Conservation (phyloP, 1,140 invertebrate genomes). For the Procambarus clarkii region DNA sequence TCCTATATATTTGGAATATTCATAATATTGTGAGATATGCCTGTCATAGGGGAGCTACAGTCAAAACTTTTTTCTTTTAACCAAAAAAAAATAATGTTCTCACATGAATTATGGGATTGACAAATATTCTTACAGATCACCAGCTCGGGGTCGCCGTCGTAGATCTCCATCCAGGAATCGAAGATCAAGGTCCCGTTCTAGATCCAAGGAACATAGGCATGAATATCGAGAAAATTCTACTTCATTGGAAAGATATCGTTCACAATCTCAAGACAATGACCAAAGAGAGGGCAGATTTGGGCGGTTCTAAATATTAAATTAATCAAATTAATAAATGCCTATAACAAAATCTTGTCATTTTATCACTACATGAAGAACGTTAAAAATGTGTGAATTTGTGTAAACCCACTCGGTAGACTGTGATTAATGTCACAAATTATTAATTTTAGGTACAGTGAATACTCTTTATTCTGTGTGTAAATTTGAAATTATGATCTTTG, state of each 20-base stretch:
- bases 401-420: too few relatives aligned
- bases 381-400: too few relatives aligned
- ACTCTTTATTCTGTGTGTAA: too few relatives aligned
- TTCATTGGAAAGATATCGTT: slow-evolving; percentile 20
- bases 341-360: too few relatives aligned
- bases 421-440: background rate
- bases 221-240: slow-evolving; percentile 27
- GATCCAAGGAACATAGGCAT: slow-evolving; percentile 25
- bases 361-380: too few relatives aligned
- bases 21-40: too few relatives aligned
- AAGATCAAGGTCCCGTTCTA: slow-evolving; percentile 21
- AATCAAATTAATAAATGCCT: too few relatives aligned
- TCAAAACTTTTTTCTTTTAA: too few relatives aligned
- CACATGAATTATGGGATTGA: background rate
- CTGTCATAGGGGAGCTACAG: too few relatives aligned
- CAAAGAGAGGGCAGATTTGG: slow-evolving; percentile 49
- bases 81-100: too few relatives aligned
- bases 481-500: too few relatives aligned
- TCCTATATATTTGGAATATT: too few relatives aligned
- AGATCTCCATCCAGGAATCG: slow-evolving; percentile 34
- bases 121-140: slow-evolving; percentile 21
- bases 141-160: background rate
- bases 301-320: slow-evolving; percentile 10
- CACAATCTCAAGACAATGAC: slow-evolving; percentile 43
- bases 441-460: background rate